These are phyloP conservation scores for Progne subis DNA, from an alignment of 2,113 vertebrate species.

Conservation along the genomic window DNA sequence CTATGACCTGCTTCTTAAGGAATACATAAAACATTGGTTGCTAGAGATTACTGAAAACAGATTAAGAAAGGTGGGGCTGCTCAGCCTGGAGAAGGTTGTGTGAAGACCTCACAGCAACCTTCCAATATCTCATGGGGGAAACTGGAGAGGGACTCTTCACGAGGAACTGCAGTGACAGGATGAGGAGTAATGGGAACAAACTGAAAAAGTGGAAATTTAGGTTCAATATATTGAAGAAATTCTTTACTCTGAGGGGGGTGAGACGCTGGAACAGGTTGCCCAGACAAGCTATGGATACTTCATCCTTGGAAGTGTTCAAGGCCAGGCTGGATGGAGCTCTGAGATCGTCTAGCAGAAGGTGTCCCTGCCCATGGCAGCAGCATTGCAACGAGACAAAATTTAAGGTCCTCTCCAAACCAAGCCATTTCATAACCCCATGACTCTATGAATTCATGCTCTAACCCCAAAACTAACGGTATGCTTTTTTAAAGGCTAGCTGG, in stretches of 20 bases:
- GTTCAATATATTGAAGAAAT: neutral
- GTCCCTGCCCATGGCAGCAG: neutral
- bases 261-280: neutral
- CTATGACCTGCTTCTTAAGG: neutral
- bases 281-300: neutral
- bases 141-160: accelerated
- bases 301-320: neutral
- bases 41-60: neutral
- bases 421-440: neutral
- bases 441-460: neutral
- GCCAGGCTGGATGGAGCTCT: neutral
- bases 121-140: neutral
- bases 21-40: neutral
- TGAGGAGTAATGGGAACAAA: neutral
- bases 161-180: neutral
- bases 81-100: neutral
- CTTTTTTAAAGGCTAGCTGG: neutral
- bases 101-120: neutral
- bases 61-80: neutral
- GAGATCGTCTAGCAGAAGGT: neutral
- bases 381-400: neutral
- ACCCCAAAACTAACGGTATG: neutral
- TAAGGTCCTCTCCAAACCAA: neutral
- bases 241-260: neutral
- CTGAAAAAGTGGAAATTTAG: neutral